Conservation (phyloP, 2,888 invertebrate species). For the Erebia epiphron region DNA sequence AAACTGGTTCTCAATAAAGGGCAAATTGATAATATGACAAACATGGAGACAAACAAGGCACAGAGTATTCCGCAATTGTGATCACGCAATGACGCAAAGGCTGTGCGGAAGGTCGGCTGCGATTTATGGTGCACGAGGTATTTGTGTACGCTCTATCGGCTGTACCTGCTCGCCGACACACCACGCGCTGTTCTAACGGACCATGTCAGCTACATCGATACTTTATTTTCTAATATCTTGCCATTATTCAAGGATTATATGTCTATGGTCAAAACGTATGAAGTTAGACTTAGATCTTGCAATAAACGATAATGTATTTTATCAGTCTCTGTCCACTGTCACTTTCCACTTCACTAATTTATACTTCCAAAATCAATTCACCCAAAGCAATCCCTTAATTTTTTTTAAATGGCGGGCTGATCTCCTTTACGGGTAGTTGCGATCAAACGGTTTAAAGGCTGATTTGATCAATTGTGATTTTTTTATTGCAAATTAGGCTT, state of each 20-base stretch:
- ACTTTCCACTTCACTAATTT: too few relatives aligned
- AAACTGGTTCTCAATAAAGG: slow-evolving; percentile 4
- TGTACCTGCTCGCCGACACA: slow-evolving; percentile 48
- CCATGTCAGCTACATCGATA: slow-evolving; percentile 44
- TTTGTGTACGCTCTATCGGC: slow-evolving; percentile 58
- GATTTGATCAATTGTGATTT: too few relatives aligned
- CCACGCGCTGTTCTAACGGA: slow-evolving; percentile 55
- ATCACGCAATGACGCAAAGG: slow-evolving; percentile 46
- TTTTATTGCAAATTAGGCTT: too few relatives aligned
- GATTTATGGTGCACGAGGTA: slow-evolving; percentile 75
- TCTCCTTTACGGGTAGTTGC: too few relatives aligned
- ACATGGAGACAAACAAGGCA: slow-evolving; percentile 8
- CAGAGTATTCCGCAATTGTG: slow-evolving; percentile 1
- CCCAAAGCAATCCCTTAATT: too few relatives aligned
- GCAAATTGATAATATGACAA: slow-evolving; percentile 9
- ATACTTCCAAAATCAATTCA: too few relatives aligned
- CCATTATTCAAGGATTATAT: not conserved
- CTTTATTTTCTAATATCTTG: slow-evolving; percentile 18
- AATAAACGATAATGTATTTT: not conserved
- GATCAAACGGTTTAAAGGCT: too few relatives aligned
- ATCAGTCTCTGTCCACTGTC: too few relatives aligned
- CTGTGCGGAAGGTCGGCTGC: slow-evolving; percentile 60
- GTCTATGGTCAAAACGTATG: not conserved
- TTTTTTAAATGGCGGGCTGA: too few relatives aligned
- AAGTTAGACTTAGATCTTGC: not conserved